A percentile compares a stretch with the other conserved stretches of the same genome.
These are phyloP conservation scores for Drosophila atripex DNA, from an alignment of 2,888 invertebrate species.

Conservation along the genomic window DNA sequence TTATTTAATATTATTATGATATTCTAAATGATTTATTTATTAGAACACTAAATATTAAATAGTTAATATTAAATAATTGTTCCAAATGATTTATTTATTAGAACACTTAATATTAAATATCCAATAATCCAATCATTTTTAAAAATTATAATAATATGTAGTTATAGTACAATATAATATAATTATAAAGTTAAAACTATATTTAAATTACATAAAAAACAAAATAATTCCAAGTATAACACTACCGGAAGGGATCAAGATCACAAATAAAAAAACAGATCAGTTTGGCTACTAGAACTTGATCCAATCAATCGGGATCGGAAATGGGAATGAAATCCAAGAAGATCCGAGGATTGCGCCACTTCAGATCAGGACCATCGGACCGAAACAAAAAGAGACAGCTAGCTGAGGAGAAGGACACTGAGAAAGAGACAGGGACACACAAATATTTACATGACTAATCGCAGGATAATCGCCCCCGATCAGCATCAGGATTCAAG, in stretches of 20 bases:
- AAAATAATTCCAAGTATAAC: constrained; percentile 20
- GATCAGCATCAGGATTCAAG: constrained; percentile 40
- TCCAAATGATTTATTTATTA: too few relatives aligned
- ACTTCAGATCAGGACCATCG: not conserved
- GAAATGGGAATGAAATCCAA: constrained; percentile 19
- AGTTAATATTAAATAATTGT: too few relatives aligned
- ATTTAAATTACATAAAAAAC: not conserved
- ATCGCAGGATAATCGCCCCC: constrained; percentile 41
- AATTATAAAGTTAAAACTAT: not conserved
- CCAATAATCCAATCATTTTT: too few relatives aligned
- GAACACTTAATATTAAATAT: too few relatives aligned
- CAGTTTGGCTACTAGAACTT: constrained; percentile 18
- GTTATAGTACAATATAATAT: too few relatives aligned
- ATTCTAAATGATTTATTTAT: too few relatives aligned
- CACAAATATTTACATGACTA: constrained; percentile 42
- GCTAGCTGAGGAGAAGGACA: not conserved
- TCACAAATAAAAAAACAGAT: not conserved
- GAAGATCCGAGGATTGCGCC: constrained; percentile 26
- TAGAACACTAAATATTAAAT: too few relatives aligned
- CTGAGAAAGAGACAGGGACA: not conserved
- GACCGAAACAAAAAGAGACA: not conserved
- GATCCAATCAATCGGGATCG: constrained; percentile 41
- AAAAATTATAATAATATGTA: too few relatives aligned
- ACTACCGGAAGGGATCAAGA: constrained; percentile 31
- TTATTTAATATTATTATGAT: too few relatives aligned